Base-by-base conservation (phyloP, 2,888 invertebrate genomes). In the Melanchra persicariae region DNA sequence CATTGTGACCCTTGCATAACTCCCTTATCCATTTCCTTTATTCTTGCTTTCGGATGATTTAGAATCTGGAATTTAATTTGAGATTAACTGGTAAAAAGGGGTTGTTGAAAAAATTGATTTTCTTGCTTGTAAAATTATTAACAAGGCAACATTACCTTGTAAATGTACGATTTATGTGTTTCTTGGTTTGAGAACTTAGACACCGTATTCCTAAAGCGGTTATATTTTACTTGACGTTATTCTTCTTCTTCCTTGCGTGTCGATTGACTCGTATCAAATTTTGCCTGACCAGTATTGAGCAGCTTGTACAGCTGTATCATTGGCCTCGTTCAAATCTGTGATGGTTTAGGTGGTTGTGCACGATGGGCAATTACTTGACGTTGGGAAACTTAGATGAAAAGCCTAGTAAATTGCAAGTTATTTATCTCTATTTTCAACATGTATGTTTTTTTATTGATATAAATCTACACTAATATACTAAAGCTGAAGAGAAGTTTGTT, bases 1-100 rank as follows among this genome's bases (percentile, higher is more conserved):
- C 76, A 86, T 81, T 86, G 80, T 77, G 75, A 79, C 78, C 80
- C 86, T 58, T 59, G 70, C 66, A 68, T 68, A 68, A 66, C 67
- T 70, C 55, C 59, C 63, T 74, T 74, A 79, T 49, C 69, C 70
- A 57, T 78, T 72, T 62, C 55, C 69, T 71, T 77, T 54, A 58
- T 70, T 77, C 79, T 70, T 67, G 74, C 51, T 45, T 66, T 34
- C 12, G 30, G 52, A 61, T 72, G 64, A 84, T 77, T 85, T 76
- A 79, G 67, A 65, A 72, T 61, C 52, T 34, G 57, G 61, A 30
- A 64, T 73, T 51, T 55, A 79, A 66, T 37, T 63, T 60, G 3
- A 26, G 17, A 54, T 58, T 58, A 52, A 45, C 30, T 57, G 26
- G 37, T 70, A 37, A 37, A 10, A 2, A n/a, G 19, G 24, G 22